phyloP scores from a whole-genome alignment of 2,888 invertebrate genomes.

The Rhopalosiphum nymphaeae region DNA sequence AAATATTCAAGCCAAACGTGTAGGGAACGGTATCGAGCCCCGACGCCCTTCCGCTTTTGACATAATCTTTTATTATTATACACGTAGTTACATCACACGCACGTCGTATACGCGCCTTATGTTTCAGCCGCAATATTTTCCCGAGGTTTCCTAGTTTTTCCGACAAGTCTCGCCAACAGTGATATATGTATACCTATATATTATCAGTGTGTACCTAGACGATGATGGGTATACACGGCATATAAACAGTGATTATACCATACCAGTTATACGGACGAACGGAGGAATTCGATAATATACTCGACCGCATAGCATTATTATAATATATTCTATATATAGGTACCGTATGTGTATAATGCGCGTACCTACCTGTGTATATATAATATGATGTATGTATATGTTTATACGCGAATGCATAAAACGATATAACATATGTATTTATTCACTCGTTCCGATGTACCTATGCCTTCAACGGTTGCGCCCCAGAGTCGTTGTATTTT shows the following conservation, averaged over 20 bases:
- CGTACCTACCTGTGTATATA: neutral
- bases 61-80: neutral
- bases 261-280: neutral
- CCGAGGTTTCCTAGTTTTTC: neutral
- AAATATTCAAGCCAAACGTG: neutral
- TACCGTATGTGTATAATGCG: neutral
- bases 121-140: neutral
- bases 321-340: neutral
- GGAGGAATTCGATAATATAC: neutral
- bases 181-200: neutral
- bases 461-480: neutral
- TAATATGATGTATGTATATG: neutral
- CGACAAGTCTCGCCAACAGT: neutral
- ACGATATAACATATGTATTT: conserved; percentile 27
- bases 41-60: neutral
- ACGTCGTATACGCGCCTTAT: neutral
- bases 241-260: neutral
- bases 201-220: neutral
- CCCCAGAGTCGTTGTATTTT: neutral
- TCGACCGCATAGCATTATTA: neutral
- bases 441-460: conserved; percentile 9
- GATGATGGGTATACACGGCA: neutral
- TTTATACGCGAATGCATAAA: neutral
- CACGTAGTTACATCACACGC: neutral
- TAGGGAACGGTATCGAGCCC: neutral